phyloP scores from a whole-genome alignment of 2,888 invertebrate species.

The Aspidiotus rigidus region DNA sequence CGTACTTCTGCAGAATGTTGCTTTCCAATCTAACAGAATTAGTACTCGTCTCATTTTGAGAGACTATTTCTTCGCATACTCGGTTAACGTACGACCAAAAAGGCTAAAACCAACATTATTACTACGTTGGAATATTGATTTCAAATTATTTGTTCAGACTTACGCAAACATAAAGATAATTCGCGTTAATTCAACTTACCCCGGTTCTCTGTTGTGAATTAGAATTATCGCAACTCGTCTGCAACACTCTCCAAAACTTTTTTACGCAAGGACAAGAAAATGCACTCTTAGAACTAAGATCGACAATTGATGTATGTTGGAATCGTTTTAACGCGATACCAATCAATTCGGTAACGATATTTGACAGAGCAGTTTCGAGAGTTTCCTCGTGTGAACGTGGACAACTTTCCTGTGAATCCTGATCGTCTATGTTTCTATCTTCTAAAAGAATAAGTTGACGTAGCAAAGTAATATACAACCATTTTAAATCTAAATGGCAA shows the following conservation, averaged over 20 bases:
- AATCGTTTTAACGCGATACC: slow-evolving; percentile 30
- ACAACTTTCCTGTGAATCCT: slow-evolving; percentile 7
- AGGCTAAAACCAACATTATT: slow-evolving; percentile 9
- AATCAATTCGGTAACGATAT: slow-evolving; percentile 20
- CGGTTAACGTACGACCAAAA: slow-evolving; percentile 21
- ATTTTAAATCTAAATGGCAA: slow-evolving; percentile 46
- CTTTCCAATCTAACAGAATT: slow-evolving; percentile 7
- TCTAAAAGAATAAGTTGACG: slow-evolving; percentile 36
- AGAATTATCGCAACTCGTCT: slow-evolving; percentile 44
- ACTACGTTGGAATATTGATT: background rate
- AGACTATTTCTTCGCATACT: slow-evolving; percentile 12
- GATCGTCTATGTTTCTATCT: slow-evolving; percentile 38
- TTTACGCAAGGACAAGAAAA: slow-evolving; percentile 52
- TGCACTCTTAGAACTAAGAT: slow-evolving; percentile 46
- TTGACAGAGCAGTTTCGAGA: slow-evolving; percentile 14
- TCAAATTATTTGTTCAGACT: background rate
- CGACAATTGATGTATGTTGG: slow-evolving; percentile 43
- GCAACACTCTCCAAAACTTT: slow-evolving; percentile 51
- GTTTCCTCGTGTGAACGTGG: slow-evolving; percentile 4
- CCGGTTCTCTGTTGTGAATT: no score
- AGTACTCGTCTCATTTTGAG: background rate
- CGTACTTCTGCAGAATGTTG: slow-evolving; percentile 8
- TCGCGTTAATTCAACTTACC: no score
- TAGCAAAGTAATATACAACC: slow-evolving; percentile 43
- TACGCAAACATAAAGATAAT: no score